A percentile compares a stretch with the other conserved stretches of the same genome.
Conservation (phyloP, 2,113 vertebrate species). For the Oreochromis spilurus region DNA sequence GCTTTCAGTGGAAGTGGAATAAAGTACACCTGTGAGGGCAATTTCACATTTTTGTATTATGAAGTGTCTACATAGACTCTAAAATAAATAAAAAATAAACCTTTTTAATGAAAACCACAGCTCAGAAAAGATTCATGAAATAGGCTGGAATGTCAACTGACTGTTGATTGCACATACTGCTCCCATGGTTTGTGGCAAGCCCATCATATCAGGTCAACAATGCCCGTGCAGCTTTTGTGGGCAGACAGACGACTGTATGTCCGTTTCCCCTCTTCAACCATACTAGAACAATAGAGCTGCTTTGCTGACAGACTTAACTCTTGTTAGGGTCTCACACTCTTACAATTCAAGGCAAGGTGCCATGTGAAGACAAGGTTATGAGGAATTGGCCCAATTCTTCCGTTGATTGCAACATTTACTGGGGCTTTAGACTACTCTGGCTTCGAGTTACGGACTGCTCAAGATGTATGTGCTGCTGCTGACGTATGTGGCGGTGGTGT, state of each 20-base stretch:
- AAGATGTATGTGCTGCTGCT: conserved; percentile 61
- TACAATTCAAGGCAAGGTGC: conserved; percentile 64
- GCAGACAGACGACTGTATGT: conserved; percentile 65
- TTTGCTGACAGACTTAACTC: conserved; percentile 62
- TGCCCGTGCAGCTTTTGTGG: conserved; percentile 43
- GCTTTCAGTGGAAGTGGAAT: background rate
- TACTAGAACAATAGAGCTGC: conserved; percentile 47
- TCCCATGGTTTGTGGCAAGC: conserved; percentile 4
- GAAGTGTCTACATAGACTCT: background rate
- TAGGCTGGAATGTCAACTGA: background rate
- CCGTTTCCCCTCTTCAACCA: conserved; percentile 48
- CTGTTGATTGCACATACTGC: background rate
- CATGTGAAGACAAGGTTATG: conserved; percentile 62
- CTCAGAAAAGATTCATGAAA: background rate
- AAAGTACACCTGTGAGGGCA: background rate
- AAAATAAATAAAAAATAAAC: background rate
- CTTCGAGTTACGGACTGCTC: conserved; percentile 43
- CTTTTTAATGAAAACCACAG: background rate
- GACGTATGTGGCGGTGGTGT: conserved; percentile 46
- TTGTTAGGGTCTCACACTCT: conserved; percentile 35
- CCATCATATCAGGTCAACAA: conserved; percentile 27
- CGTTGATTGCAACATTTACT: conserved; percentile 69
- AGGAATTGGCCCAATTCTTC: conserved; percentile 67
- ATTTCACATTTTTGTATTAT: background rate
- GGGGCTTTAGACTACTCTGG: conserved; percentile 29